Percentiles rank a stretch among this genome's conserved stretches.
phyloP scores from a whole-genome alignment of 2,113 vertebrate species.

The Chloropsis cyanopogon region DNA sequence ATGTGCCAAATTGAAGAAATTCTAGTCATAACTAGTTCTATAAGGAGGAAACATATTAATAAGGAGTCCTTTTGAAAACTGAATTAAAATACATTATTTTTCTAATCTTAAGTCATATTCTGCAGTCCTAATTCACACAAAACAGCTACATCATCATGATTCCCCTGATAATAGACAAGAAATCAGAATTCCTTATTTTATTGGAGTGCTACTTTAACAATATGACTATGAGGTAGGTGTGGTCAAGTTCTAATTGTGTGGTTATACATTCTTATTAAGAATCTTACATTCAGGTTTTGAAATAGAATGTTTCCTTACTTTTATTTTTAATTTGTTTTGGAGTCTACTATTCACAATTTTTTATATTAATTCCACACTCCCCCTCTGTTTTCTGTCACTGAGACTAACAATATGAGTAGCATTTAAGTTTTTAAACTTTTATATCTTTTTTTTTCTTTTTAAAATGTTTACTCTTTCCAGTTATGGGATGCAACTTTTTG shows the following conservation, averaged over 20 bases:
- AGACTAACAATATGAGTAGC: background rate
- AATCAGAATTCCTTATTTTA: background rate
- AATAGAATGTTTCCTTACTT: background rate
- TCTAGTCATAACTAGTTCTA: background rate
- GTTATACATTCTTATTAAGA: background rate
- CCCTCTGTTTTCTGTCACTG: background rate
- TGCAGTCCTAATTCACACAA: background rate
- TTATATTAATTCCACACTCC: background rate
- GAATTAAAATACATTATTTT: background rate
- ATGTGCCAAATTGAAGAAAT: background rate
- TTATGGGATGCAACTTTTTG: background rate
- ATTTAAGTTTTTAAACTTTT: background rate
- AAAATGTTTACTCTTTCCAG: background rate
- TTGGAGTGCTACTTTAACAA: background rate
- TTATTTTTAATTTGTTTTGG: background rate
- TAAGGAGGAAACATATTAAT: background rate
- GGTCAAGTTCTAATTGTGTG: background rate
- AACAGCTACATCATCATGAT: background rate
- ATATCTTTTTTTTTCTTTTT: background rate
- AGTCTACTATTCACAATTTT: background rate
- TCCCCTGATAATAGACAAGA: background rate
- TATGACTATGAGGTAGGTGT: background rate
- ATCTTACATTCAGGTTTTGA: background rate
- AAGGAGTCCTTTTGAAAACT: background rate
- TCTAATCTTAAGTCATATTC: background rate